Conservation (phyloP, 1,140 invertebrate species). For the Probaryconus sp. region DNA sequence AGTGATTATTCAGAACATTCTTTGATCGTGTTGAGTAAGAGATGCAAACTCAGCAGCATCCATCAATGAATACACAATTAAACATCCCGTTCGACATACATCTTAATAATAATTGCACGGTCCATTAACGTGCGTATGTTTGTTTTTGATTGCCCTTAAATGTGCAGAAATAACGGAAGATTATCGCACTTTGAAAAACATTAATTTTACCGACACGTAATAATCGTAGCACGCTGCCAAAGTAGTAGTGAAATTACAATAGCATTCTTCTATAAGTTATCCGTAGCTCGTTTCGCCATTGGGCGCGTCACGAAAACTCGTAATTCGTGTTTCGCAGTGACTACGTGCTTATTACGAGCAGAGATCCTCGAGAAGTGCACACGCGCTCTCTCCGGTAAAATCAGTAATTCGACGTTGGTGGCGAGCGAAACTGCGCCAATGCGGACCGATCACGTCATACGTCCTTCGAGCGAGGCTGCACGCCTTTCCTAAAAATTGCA, state of each 20-base stretch:
- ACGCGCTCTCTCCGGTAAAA: slow-evolving; percentile 18
- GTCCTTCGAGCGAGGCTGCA: slow-evolving; percentile 28
- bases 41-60: no score
- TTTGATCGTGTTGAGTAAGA: no score
- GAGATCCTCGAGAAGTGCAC: not conserved
- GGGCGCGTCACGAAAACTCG: slow-evolving; percentile 35
- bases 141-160: not conserved
- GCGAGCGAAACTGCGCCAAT: slow-evolving; percentile 33
- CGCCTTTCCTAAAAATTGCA: slow-evolving; percentile 19
- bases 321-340: slow-evolving; percentile 37
- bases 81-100: not conserved
- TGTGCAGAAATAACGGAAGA: not conserved
- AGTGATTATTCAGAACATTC: no score
- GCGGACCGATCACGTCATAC: slow-evolving; percentile 30
- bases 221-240: slow-evolving; percentile 18
- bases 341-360: slow-evolving; percentile 47
- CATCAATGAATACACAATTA: no score
- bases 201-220: slow-evolving; percentile 4
- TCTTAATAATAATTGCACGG: slow-evolving; percentile 3
- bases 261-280: slow-evolving; percentile 21
- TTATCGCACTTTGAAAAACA: slow-evolving; percentile 12
- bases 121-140: no score
- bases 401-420: slow-evolving; percentile 47
- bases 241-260: slow-evolving; percentile 8
- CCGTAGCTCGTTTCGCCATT: slow-evolving; percentile 25